Evolutionary conservation across 2,113 vertebrate genomes (phyloP), one percentile per base, ranked within the genome.

Genomic region (Phylloscopus trochilus): DNA sequence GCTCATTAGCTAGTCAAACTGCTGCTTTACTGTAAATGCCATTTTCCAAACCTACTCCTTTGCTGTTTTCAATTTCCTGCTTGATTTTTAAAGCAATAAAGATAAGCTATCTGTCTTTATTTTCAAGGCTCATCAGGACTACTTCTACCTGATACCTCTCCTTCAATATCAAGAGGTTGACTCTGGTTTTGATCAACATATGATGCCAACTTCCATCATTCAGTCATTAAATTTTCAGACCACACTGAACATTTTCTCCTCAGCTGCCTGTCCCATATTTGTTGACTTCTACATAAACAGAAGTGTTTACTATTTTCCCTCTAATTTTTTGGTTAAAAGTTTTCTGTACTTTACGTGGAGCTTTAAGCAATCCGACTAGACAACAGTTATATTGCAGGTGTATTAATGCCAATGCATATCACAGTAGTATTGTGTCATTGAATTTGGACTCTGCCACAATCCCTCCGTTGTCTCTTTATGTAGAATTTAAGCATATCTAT

Each of bases 61-160:
- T 52, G 41, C 33, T 90, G 74, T 88, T 90, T 87, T 89, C 64
- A n/a, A n/a, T 80, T 77, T 83, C 24, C 12, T 84, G 6, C 73
- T 95, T 83, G 10, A 74, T 75, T 88, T 88, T 93, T 73, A 86
- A 83, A 89, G 49, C 60, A 94, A 43, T 83, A 92, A 94, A 93
- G 60, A 70, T 95, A 89, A 94, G 55, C 27, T 91, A 79, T 73
- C 58, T 94, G 76, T 83, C 94, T 93, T 88, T 88, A 92, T 93
- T 96, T 93, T 96, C 68, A 92, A 95, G 75, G 72, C 83, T 66
- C 26, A 51, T 81, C 90, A 89, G 74, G 68, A 89, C 89, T 87
- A 31, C 80, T 95, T 88, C 59, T 74, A 87, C 46, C 85, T 83
- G 85, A 83, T 93, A 88, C 31, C 41, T 89, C 63, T 93, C n/a